These are phyloP conservation scores for Yponomeuta malinellus DNA, from an alignment of 2,888 invertebrate genomes.

Conservation along the genomic window DNA sequence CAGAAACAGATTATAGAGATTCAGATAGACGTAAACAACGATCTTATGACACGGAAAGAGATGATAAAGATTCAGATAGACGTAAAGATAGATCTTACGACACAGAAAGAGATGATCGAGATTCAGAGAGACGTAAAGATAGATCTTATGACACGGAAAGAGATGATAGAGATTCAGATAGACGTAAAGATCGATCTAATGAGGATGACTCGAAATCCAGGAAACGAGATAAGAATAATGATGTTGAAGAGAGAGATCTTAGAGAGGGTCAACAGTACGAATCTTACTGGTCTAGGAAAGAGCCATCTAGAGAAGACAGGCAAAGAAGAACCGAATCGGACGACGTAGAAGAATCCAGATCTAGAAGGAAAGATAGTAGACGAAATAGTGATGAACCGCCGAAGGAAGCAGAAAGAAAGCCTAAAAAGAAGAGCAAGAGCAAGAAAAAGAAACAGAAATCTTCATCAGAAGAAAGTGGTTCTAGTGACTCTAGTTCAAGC, in stretches of 20 bases:
- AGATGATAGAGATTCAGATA: not conserved
- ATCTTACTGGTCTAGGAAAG: conserved; percentile 14
- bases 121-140: conserved; percentile 15
- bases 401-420: conserved; percentile 5
- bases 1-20: not conserved
- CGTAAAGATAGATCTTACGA: not conserved
- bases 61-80: conserved; percentile 1
- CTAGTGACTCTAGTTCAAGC: conserved; percentile 15
- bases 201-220: conserved; percentile 16
- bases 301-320: conserved; percentile 11
- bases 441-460: conserved; percentile 1
- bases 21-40: not conserved
- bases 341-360: conserved; percentile 12
- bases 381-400: conserved; percentile 18
- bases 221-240: conserved; percentile 19
- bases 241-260: conserved; percentile 15
- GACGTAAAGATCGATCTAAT: conserved; percentile 18
- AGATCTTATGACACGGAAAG: not conserved
- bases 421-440: conserved; percentile 10
- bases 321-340: conserved; percentile 20
- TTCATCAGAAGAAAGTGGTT: not conserved
- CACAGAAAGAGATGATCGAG: conserved; percentile 20
- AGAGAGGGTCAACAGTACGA: not conserved
- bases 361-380: conserved; percentile 15
- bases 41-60: conserved; percentile 19